Base-by-base conservation (phyloP, 2,888 invertebrate genomes). In the Diogma glabrata region DNA sequence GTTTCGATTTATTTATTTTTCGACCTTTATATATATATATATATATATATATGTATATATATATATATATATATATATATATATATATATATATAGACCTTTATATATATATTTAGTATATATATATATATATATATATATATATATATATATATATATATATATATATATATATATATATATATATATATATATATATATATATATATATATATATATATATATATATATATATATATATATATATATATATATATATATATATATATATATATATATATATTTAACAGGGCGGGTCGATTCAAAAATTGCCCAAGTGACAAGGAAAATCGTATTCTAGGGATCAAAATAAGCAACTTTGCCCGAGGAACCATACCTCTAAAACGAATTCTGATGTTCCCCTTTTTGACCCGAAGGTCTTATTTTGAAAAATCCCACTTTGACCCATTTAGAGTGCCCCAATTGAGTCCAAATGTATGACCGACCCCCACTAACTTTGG, bases 41-140 rank as follows among this genome's bases (percentile, higher is more conserved):
- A 28, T 28, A 28, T 28, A 28, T 28, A 28, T 28, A 28, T 28
- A 28, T 28, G 10, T 33, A 33, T 33, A 33, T 33, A 33, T 33
- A 33, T 33, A 33, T 33, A 33, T 33, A 33, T 33, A 33, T 33
- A 33, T 33, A 33, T 33, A 33, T 33, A 33, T 33, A 33, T 33
- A 33, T 33, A 33, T 33, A 33, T 33, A 33, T 33, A 33, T 33
- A 33, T 33, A 33, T 33, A 33, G 12, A 33, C 14, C 12, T 33
- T 14, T 33, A 33, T 33, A 33, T 33, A 33, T 33, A 33, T 33
- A 33, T 33, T 14, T 33, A 33, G n/a, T n/a, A n/a, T n/a, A 33
- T 33, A 33, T 33, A 33, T 33, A 33, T 33, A 33, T 33, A 33
- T 33, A 33, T 33, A 33, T 33, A 33, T 33, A 33, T 33, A 33